Conservation (phyloP, 2,888 invertebrate species). For the Reticulitermes lucifugus region DNA sequence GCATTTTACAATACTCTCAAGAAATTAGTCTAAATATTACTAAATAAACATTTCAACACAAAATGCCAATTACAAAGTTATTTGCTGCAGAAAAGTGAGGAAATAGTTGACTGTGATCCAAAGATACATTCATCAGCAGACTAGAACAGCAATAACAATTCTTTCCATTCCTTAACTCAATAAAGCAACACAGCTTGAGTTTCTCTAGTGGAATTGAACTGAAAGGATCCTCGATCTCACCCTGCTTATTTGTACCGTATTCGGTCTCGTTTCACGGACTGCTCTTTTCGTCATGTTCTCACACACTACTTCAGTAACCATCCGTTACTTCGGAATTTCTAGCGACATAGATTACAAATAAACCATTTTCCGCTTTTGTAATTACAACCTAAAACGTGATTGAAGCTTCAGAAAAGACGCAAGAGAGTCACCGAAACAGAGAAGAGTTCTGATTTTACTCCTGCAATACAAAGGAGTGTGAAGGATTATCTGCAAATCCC, state of each 20-base stretch:
- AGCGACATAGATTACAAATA: conserved; percentile 1
- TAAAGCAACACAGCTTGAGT: background rate
- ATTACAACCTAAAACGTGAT: background rate
- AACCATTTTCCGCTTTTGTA: background rate
- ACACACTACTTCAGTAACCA: background rate
- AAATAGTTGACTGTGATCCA: background rate
- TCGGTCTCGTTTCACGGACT: background rate
- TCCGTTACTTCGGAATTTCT: background rate
- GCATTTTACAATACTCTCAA: no score
- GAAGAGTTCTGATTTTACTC: background rate
- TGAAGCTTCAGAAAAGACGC: background rate
- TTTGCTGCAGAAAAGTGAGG: no score
- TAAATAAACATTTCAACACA: no score
- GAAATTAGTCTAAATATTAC: no score
- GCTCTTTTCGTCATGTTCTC: background rate
- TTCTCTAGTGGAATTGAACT: conserved; percentile 31
- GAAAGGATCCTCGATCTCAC: conserved; percentile 50
- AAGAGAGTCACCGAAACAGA: background rate
- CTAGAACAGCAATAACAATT: background rate
- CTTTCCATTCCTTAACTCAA: background rate
- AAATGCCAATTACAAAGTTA: no score
- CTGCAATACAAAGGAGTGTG: background rate
- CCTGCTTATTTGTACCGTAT: background rate
- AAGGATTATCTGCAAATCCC: background rate
- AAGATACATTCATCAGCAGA: background rate